Evolutionary conservation across 1,140 invertebrate genomes (phyloP).

Genomic region (Caenorhabditis inopinata): DNA sequence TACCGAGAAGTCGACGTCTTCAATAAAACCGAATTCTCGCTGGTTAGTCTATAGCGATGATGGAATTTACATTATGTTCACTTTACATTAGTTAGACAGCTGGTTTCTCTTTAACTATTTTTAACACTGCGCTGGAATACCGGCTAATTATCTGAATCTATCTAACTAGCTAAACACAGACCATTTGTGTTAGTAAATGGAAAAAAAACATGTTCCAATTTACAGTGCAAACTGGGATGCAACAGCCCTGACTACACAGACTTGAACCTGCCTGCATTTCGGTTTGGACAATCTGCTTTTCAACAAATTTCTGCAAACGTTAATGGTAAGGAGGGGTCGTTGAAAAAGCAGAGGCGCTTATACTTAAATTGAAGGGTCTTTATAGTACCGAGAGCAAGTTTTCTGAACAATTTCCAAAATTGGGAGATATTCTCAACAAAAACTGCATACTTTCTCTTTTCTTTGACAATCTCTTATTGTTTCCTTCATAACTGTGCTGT

Average conservation of each 20-base stretch:
- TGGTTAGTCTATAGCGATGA: neutral
- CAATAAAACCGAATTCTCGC: slow-evolving; percentile 22
- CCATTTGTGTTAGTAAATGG: neutral
- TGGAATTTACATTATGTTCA: neutral
- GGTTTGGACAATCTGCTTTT: neutral
- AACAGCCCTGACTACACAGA: slow-evolving; percentile 20
- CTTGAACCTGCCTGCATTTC: slow-evolving; percentile 23
- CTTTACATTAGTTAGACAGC: neutral
- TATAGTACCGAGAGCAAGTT: too few relatives aligned
- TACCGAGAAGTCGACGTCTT: slow-evolving; percentile 24
- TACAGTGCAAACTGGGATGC: slow-evolving; percentile 30
- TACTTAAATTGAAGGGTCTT: too few relatives aligned
- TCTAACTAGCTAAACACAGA: neutral
- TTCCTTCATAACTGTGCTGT: too few relatives aligned
- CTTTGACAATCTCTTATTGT: too few relatives aligned
- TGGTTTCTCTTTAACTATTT: neutral
- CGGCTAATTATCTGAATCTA: slow-evolving; percentile 25
- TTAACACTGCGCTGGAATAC: neutral
- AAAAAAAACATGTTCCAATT: slow-evolving; percentile 20
- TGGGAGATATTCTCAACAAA: too few relatives aligned
- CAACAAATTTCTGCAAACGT: neutral
- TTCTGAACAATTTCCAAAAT: too few relatives aligned
- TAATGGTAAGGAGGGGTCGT: neutral
- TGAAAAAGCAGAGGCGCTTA: neutral
- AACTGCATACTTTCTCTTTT: too few relatives aligned